phyloP scores from a whole-genome alignment of 2,113 vertebrate genomes.

The Dendrocopos noguchii region DNA sequence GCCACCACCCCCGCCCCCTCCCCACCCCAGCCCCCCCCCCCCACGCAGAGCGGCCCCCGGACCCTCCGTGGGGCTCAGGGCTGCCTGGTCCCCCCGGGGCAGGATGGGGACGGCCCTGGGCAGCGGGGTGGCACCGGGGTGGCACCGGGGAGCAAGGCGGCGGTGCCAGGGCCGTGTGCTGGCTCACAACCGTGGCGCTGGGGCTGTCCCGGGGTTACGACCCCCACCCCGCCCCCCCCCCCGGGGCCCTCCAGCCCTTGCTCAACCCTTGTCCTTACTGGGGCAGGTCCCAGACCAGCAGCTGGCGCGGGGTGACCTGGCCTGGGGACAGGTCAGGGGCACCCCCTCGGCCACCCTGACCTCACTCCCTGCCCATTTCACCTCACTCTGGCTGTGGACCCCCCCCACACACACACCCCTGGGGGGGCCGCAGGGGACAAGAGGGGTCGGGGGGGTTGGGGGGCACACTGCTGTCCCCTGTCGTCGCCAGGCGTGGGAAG shows the following conservation, averaged over 20 bases:
- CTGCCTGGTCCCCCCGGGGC: neutral
- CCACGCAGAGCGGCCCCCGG: neutral
- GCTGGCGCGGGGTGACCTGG: neutral
- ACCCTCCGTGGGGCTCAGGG: neutral
- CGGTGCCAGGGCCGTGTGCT: neutral
- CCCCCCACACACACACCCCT: neutral
- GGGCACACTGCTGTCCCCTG: neutral
- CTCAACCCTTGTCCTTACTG: neutral
- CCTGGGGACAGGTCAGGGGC: neutral
- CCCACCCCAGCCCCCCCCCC: too few species aligned
- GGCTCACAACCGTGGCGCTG: neutral
- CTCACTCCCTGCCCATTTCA: neutral
- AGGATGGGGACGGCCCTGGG: neutral
- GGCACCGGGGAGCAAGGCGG: neutral
- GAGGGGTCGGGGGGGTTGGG: neutral
- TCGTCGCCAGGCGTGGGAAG: neutral
- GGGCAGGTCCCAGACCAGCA: neutral
- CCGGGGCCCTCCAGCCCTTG: neutral
- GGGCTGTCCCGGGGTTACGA: neutral
- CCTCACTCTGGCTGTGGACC: neutral
- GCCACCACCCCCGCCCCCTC: neutral
- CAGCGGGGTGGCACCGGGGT: neutral
- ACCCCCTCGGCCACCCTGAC: neutral
- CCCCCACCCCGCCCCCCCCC: neutral
- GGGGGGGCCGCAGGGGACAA: neutral